Percentiles rank a stretch among this genome's conserved stretches.
Evolutionary conservation across 2,888 invertebrate genomes (phyloP).

Genomic region (Drosophila mercatorum): DNA sequence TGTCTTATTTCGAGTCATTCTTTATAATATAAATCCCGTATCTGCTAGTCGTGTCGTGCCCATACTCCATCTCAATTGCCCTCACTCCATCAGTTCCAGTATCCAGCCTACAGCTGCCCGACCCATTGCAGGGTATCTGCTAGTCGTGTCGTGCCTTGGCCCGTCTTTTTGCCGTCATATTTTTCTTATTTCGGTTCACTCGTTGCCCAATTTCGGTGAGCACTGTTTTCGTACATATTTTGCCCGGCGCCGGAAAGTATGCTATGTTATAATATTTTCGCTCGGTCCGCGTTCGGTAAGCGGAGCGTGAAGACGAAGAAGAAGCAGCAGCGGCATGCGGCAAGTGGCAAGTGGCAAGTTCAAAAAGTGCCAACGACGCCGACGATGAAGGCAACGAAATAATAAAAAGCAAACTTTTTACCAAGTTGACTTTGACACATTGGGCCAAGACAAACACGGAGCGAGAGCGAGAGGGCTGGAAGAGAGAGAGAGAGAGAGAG

Average conservation of each 20-base stretch:
- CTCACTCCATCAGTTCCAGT: no score
- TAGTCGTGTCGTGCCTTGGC: not conserved
- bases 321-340: conserved; percentile 7
- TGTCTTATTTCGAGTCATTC: no score
- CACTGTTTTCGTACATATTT: conserved; percentile 53
- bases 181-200: conserved; percentile 34
- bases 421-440: conserved; percentile 77
- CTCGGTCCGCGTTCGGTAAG: conserved; percentile 3
- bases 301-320: conserved; percentile 3
- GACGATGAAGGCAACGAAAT: conserved; percentile 67
- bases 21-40: no score
- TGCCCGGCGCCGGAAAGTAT: conserved; percentile 53
- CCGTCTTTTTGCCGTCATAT: conserved; percentile 8
- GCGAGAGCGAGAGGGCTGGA: not conserved
- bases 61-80: no score
- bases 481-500: not conserved
- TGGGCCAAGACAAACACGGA: conserved; percentile 71
- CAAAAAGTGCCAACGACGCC: conserved; percentile 67
- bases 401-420: conserved; percentile 76
- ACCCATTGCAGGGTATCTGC: not conserved
- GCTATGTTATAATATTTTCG: conserved; percentile 57
- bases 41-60: no score
- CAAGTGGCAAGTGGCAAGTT: conserved; percentile 53
- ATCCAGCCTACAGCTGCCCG: no score
- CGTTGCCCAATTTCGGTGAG: conserved; percentile 55